phyloP scores from a whole-genome alignment of 2,113 vertebrate genomes.

The Piprites chloris region DNA sequence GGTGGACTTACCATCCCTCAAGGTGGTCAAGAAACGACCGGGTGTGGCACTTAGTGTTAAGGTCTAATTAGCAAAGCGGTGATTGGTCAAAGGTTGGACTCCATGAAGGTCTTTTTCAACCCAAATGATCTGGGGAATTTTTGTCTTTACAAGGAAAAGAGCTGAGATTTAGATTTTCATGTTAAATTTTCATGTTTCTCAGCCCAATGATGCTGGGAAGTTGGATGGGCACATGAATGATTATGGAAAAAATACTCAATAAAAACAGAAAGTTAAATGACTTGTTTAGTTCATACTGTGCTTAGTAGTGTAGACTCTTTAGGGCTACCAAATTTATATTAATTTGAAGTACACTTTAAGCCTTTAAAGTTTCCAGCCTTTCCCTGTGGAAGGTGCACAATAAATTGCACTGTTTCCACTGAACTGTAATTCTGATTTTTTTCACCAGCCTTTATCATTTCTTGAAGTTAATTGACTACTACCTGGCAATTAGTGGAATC shows the following conservation, averaged over 20 bases:
- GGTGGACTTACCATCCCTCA: not conserved
- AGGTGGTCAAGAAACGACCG: not conserved
- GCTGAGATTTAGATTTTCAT: not conserved
- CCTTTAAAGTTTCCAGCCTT: not conserved
- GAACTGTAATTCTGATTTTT: not conserved
- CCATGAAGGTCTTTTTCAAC: not conserved
- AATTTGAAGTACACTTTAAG: not conserved
- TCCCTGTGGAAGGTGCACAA: not conserved
- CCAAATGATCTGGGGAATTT: not conserved
- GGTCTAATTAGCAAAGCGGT: not conserved
- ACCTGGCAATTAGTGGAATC: not conserved
- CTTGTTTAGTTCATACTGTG: not conserved
- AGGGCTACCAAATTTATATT: not conserved
- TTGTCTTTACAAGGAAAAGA: not conserved
- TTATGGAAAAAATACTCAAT: not conserved
- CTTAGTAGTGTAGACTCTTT: not conserved
- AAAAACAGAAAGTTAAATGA: not conserved
- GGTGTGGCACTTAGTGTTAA: not conserved
- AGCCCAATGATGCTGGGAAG: not conserved
- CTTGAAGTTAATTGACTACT: not conserved
- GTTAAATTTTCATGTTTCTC: not conserved
- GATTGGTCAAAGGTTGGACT: not conserved
- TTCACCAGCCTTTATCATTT: not conserved
- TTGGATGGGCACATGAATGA: not conserved
- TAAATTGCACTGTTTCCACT: not conserved